Percentiles rank a stretch among this genome's conserved stretches.
phyloP scores from a whole-genome alignment of 2,113 vertebrate genomes.

The Perca schrenkii region DNA sequence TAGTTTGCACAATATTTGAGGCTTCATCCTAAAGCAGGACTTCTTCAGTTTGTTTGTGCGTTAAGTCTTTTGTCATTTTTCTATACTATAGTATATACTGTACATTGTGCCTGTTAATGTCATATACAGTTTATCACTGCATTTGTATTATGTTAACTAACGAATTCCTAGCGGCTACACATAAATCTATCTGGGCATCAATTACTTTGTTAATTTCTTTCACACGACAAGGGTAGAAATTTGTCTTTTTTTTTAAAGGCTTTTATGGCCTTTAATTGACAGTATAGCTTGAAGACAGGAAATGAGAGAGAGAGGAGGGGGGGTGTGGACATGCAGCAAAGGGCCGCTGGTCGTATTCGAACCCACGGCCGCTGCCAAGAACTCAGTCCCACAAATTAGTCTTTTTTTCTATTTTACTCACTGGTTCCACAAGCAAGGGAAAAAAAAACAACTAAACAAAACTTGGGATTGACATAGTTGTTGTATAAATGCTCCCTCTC shows the following conservation, averaged over 20 bases:
- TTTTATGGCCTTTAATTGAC: too few relatives aligned
- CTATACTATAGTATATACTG: not conserved
- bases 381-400: too few relatives aligned
- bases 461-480: not conserved
- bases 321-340: too few relatives aligned
- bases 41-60: slow-evolving; percentile 26
- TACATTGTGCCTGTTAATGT: slow-evolving; percentile 52
- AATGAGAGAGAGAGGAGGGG: too few relatives aligned
- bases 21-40: slow-evolving; percentile 3
- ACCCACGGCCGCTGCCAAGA: too few relatives aligned
- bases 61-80: not conserved
- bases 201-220: slow-evolving; percentile 9
- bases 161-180: slow-evolving; percentile 19
- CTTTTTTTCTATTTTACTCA: not conserved
- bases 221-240: not conserved
- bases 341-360: too few relatives aligned
- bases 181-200: slow-evolving; percentile 12
- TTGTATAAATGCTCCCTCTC: not conserved
- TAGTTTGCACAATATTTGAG: not conserved
- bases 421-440: not conserved
- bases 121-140: slow-evolving; percentile 22
- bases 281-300: too few relatives aligned
- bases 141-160: slow-evolving; percentile 4
- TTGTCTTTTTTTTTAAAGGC: not conserved
- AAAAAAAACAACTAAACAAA: not conserved